A percentile compares a stretch with the other conserved stretches of the same genome.
These are phyloP conservation scores for Archivesica marissinica DNA, from an alignment of 1,140 invertebrate genomes.

Conservation along the genomic window DNA sequence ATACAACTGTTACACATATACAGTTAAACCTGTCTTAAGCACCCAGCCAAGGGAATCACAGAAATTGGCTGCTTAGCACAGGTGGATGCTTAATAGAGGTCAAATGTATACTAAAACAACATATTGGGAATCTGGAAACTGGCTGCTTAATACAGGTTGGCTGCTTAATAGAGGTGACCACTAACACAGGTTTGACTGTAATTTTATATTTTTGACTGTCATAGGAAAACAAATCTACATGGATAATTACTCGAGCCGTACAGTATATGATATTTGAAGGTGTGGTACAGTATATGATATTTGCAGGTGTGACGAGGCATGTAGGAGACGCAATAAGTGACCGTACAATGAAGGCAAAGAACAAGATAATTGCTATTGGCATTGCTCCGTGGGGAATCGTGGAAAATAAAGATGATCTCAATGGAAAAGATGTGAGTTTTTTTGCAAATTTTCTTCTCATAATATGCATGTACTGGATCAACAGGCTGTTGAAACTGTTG, in stretches of 20 bases:
- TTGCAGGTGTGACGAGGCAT: constrained; percentile 95
- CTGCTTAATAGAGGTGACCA: no score
- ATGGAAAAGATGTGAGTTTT: constrained; percentile 82
- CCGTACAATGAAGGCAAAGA: constrained; percentile 90
- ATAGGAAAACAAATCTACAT: not conserved
- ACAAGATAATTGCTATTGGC: constrained; percentile 96
- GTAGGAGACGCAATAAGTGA: constrained; percentile 96
- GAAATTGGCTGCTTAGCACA: no score
- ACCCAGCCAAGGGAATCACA: no score
- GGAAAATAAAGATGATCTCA: constrained; percentile 95
- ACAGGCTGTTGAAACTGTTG: not conserved
- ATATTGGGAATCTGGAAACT: no score
- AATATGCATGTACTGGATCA: not conserved
- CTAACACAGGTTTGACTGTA: no score
- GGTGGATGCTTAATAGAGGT: no score
- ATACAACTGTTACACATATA: not conserved
- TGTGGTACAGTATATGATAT: no score
- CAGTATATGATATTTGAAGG: not conserved
- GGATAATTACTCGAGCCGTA: not conserved
- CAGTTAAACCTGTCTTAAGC: no score
- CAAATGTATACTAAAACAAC: no score
- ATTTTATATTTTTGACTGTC: not conserved
- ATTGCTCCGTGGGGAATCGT: constrained; percentile 99
- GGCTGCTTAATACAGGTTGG: no score
- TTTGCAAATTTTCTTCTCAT: not conserved